These are phyloP conservation scores for Platalea minor DNA, from an alignment of 2,797 vertebrate species.

Conservation along the genomic window DNA sequence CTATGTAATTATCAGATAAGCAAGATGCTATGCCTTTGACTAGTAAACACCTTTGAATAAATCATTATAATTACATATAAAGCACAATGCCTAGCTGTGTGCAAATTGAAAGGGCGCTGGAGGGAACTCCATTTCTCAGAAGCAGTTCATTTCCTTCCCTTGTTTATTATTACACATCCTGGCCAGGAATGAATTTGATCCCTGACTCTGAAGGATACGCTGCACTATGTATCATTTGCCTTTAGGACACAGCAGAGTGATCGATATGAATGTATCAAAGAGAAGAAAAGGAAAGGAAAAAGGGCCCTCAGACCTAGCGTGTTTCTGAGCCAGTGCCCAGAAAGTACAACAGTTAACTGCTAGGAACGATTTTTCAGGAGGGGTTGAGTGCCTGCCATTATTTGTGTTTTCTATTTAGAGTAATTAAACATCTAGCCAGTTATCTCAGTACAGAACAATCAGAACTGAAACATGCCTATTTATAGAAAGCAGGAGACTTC, in stretches of 20 bases:
- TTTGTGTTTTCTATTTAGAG: conserved; percentile 20
- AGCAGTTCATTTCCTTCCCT: conserved; percentile 43
- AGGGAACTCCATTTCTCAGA: conserved; percentile 39
- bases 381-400: conserved; percentile 18
- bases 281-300: not conserved
- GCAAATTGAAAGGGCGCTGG: conserved; percentile 17
- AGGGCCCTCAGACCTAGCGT: not conserved
- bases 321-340: not conserved
- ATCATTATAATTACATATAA: conserved; percentile 45
- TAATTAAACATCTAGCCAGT: conserved; percentile 23
- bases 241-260: not conserved
- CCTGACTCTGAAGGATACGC: not conserved
- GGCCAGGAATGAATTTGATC: conserved; percentile 25
- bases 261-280: not conserved
- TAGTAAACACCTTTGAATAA: conserved; percentile 49
- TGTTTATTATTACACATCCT: conserved; percentile 33
- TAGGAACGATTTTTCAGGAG: not conserved
- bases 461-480: conserved; percentile 50
- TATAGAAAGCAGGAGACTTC: conserved; percentile 35
- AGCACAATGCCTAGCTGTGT: conserved; percentile 36
- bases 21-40: conserved; percentile 10
- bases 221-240: not conserved
- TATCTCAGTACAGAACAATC: conserved; percentile 60
- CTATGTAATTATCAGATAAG: conserved; percentile 49
- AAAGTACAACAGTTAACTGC: not conserved